Conservation (phyloP, 2,113 vertebrate genomes). For the Gallinago media region DNA sequence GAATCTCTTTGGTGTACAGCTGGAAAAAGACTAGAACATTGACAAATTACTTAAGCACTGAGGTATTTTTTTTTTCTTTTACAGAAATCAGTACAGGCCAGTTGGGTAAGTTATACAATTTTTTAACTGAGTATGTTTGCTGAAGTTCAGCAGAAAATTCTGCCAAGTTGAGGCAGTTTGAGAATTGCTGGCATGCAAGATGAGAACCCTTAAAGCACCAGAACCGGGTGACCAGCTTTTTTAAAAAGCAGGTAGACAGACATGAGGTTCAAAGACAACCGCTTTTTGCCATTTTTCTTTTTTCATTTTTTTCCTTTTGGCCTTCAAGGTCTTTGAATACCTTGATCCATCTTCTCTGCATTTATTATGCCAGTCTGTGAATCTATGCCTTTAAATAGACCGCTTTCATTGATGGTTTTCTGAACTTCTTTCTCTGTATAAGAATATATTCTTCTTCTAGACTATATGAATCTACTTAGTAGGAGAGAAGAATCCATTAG, state of each 20-base stretch:
- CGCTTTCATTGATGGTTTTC: not conserved
- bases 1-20: not conserved
- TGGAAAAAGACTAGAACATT: not conserved
- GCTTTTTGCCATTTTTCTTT: not conserved
- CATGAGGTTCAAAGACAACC: not conserved
- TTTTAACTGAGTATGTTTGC: not conserved
- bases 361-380: not conserved
- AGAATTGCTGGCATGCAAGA: not conserved
- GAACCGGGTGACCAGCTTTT: not conserved
- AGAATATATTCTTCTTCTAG: not conserved
- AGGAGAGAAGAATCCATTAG: not conserved
- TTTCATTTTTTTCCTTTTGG: not conserved
- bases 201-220: not conserved
- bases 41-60: not conserved
- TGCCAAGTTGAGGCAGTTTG: not conserved
- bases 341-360: not conserved
- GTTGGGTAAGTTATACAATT: not conserved
- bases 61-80: not conserved
- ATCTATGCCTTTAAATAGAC: not conserved
- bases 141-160: not conserved
- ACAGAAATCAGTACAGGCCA: not conserved
- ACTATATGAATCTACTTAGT: not conserved
- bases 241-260: not conserved
- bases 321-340: not conserved
- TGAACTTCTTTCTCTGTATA: not conserved